Percentiles rank a stretch among this genome's conserved stretches.
These are phyloP conservation scores for Lottia gigantea DNA, from an alignment of 2,888 invertebrate species.

Conservation along the genomic window DNA sequence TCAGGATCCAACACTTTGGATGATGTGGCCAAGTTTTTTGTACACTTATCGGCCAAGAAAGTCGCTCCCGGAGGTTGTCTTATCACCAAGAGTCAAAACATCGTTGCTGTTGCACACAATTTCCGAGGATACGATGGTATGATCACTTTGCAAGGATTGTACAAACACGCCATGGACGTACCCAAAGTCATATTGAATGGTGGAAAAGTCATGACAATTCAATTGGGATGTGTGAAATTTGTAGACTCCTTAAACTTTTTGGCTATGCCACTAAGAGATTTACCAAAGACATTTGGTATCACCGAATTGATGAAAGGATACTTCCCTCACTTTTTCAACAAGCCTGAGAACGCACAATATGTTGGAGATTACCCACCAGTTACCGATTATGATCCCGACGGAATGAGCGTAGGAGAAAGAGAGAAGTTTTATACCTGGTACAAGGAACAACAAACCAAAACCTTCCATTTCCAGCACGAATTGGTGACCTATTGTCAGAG, in stretches of 20 bases:
- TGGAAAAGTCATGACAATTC: neutral
- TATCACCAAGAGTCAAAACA: neutral
- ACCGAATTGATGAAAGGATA: no score
- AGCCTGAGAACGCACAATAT: neutral
- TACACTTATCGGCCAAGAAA: neutral
- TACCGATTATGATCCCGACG: no score
- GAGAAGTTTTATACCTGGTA: no score
- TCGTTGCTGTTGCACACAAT: neutral
- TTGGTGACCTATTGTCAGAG: no score
- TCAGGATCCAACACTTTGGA: neutral
- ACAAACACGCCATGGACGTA: neutral
- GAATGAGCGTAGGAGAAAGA: no score
- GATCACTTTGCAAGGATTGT: neutral
- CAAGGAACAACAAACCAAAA: no score
- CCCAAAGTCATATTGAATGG: neutral
- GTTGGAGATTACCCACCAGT: neutral
- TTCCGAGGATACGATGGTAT: neutral
- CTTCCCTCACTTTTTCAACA: constrained; percentile 1
- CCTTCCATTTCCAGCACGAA: no score
- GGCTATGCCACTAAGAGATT: no score
- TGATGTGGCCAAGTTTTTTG: neutral
- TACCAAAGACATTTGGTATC: no score
- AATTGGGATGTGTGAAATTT: neutral
- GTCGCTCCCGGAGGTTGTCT: neutral
- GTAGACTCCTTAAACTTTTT: no score